Percentiles rank a stretch among this genome's conserved stretches.
Evolutionary conservation across 2,113 vertebrate genomes (phyloP).

Genomic region (Hippocampus mohnikei): DNA sequence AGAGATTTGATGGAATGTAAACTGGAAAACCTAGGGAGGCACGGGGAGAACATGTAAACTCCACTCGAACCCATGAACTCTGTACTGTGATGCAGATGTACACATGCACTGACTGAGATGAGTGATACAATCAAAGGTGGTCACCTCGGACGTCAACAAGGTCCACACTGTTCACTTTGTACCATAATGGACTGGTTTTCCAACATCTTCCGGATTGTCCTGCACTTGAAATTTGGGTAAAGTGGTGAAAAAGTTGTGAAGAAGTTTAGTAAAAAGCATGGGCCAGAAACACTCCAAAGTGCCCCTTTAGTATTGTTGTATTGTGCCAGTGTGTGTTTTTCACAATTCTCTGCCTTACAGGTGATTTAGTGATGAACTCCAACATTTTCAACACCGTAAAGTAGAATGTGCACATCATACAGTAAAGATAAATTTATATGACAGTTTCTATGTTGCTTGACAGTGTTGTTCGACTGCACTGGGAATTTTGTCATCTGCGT

Average conservation of each 20-base stretch:
- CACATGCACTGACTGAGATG: too few species aligned
- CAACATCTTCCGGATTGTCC: too few species aligned
- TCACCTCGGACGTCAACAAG: too few species aligned
- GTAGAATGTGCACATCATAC: not conserved
- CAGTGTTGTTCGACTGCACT: conserved; percentile 38
- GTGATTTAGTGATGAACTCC: not conserved
- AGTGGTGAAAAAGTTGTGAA: not conserved
- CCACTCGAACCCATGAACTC: too few species aligned
- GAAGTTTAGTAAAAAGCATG: not conserved
- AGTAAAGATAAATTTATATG: not conserved
- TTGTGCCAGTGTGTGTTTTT: not conserved
- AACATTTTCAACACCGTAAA: not conserved
- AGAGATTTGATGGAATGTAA: too few species aligned
- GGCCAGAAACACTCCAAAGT: not conserved
- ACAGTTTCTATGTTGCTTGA: not conserved
- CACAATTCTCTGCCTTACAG: not conserved
- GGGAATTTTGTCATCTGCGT: conserved; percentile 26
- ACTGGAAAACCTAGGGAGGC: too few species aligned
- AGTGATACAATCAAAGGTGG: too few species aligned
- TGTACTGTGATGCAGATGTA: too few species aligned
- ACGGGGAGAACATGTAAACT: too few species aligned
- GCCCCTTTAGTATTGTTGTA: not conserved
- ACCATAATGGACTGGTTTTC: too few species aligned
- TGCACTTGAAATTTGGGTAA: too few species aligned
- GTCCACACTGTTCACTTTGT: too few species aligned